Conservation (phyloP, 2,888 invertebrate genomes). For the Timandra comae region DNA sequence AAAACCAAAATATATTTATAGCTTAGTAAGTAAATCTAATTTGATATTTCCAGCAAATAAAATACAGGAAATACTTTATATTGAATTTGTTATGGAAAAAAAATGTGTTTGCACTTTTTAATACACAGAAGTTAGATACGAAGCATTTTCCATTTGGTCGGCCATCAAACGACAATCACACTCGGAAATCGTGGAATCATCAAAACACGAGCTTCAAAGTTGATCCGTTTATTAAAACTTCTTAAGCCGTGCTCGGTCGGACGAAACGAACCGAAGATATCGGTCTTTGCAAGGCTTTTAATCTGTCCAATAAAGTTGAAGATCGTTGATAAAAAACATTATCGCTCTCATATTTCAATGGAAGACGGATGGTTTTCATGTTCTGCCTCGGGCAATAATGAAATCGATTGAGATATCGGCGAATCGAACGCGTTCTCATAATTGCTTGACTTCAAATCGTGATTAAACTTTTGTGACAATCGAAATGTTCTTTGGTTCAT, state of each 20-base stretch:
- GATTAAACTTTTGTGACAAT: conserved; percentile 1
- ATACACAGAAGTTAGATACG: background rate
- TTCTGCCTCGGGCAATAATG: conserved; percentile 14
- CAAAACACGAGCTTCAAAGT: conserved; percentile 16
- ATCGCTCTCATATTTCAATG: conserved; percentile 35
- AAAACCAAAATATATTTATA: no score
- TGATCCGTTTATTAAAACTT: conserved; percentile 27
- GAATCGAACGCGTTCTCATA: conserved; percentile 10
- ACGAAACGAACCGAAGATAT: conserved; percentile 19
- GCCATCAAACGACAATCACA: conserved; percentile 13
- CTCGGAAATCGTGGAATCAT: conserved; percentile 9
- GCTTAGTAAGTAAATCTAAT: no score
- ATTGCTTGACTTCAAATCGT: conserved; percentile 5
- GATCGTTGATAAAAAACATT: conserved; percentile 41
- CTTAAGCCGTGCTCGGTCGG: conserved; percentile 14
- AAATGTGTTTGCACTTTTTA: no score
- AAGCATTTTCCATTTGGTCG: background rate
- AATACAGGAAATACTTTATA: no score
- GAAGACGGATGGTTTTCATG: conserved; percentile 10
- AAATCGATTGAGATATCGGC: conserved; percentile 12
- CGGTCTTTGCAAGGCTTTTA: conserved; percentile 36
- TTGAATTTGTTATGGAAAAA: no score
- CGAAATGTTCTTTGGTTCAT: no score
- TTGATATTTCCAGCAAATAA: no score
- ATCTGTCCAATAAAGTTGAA: conserved; percentile 43